Base-by-base conservation (phyloP, 2,888 invertebrate species). In the Criorhina ranunculi region DNA sequence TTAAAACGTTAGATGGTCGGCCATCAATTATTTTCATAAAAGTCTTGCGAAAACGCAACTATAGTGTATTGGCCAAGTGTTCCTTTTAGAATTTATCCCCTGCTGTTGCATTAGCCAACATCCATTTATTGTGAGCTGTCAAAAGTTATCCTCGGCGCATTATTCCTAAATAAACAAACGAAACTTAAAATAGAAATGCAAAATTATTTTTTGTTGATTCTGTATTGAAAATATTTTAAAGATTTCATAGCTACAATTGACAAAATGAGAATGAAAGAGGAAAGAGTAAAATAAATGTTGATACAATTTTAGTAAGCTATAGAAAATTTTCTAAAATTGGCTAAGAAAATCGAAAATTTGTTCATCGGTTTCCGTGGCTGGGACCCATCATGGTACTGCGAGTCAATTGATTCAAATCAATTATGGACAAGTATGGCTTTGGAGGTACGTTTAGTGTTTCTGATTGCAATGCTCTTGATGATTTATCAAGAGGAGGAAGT, bases 361-460 rank as follows among this genome's bases (percentile, higher is more conserved):
- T 29, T 70, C 12, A 85, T 80, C 80, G 70, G 15, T 85, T 85
- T 19, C 80, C 75, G 33, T 49, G 59, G 8, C 31, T 57, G 31
- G 70, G 70, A 29, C 77, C 81, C 19, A 70, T 75, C 85, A 85
- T 85, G 3, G 94, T 94, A 37, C 94, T 94, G 64, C 94, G 92
- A 5, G 95, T 94, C 89, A 95, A 93, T 90, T 94, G 93, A 92
- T 95, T 95, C 89, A 95, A 94, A 92, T 95, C 95, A 86, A 95
- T 95, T 88, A 95, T 95, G 29, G 95, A 94, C 82, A 95, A 92
- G 88, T 94, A 93, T n/a, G 95, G 95, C 89, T 94, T 93, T 5
- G 93, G 93, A 24, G 93, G 91, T 42, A 93, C 91, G 70, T 92
- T 92, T 17, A 92, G 33, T 1, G 90, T 89, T 51, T 88, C 87